phyloP scores from a whole-genome alignment of 1,140 invertebrate species.

The Matsumurasca onukii region DNA sequence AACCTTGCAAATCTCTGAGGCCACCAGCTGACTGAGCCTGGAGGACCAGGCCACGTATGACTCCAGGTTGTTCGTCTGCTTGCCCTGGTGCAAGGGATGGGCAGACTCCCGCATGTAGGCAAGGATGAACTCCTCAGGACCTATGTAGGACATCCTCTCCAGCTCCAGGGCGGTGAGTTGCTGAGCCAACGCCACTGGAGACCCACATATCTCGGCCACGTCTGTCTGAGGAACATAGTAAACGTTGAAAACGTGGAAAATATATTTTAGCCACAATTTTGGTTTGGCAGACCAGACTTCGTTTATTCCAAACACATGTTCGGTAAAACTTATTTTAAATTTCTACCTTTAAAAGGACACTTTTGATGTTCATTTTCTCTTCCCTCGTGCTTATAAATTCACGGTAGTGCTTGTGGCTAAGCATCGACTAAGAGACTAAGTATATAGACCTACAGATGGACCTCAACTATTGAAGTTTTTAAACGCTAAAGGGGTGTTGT shows the following conservation, averaged over 20 bases:
- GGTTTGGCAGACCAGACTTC: background rate
- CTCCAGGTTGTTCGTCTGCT: constrained; percentile 82
- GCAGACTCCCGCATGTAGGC: constrained; percentile 72
- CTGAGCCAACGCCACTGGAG: constrained; percentile 79
- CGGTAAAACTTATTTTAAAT: too few species aligned
- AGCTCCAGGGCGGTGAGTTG: constrained; percentile 92
- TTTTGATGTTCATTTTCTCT: too few species aligned
- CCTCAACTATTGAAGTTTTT: too few species aligned
- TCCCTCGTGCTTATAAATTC: too few species aligned
- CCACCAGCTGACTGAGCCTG: constrained; percentile 88
- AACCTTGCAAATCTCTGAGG: constrained; percentile 91
- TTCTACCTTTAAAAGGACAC: too few species aligned
- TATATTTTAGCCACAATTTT: background rate
- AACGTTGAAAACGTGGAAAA: too few species aligned
- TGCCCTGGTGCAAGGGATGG: constrained; percentile 81
- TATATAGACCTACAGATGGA: too few species aligned
- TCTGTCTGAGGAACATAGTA: constrained; percentile 69
- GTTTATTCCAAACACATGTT: too few species aligned
- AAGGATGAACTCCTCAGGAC: constrained; percentile 94
- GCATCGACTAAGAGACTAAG: too few species aligned
- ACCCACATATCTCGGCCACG: constrained; percentile 73
- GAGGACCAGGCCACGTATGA: constrained; percentile 97
- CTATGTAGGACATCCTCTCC: constrained; percentile 89
- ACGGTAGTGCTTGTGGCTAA: too few species aligned
- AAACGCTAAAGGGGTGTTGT: too few species aligned